Conservation (phyloP, 2,888 invertebrate species). For the Lepeophtheirus nordmannii region DNA sequence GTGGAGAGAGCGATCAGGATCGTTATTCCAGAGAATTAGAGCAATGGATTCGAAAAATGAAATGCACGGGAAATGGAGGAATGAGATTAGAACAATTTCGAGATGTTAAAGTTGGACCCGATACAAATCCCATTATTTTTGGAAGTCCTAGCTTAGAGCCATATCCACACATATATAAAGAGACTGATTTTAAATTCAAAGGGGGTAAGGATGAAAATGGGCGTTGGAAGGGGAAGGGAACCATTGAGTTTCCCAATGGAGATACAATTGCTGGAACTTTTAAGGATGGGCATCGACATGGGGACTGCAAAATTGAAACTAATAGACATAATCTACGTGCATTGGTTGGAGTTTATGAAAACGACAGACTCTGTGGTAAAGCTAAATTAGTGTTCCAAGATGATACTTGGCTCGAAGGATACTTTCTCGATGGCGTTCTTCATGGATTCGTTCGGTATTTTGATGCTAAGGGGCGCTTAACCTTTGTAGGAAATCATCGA, state of each 20-base stretch:
- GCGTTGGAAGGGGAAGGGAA: constrained; percentile 3
- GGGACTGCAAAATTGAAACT: constrained; percentile 8
- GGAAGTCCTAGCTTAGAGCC: constrained; percentile 18
- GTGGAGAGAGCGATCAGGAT: constrained; percentile 13
- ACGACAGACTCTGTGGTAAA: constrained; percentile 13
- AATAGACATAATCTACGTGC: neutral
- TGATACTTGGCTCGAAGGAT: constrained; percentile 8
- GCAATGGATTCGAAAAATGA: constrained; percentile 24
- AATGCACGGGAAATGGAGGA: constrained; percentile 10
- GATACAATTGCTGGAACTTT: constrained; percentile 14
- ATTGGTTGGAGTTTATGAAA: constrained; percentile 7
- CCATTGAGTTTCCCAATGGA: constrained; percentile 13
- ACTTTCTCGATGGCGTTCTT: constrained; percentile 12
- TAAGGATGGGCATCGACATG: neutral
- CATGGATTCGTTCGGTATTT: constrained; percentile 21
- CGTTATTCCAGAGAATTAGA: constrained; percentile 17
- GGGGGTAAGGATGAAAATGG: constrained; percentile 19
- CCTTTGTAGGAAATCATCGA: constrained; percentile 18
- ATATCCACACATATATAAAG: constrained; percentile 18
- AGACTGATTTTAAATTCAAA: constrained; percentile 3
- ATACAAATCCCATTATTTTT: neutral
- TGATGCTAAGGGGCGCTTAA: constrained; percentile 22
- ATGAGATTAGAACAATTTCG: constrained; percentile 12
- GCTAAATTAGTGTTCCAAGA: neutral
- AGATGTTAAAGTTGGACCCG: constrained; percentile 17